Conservation (phyloP, 2,888 invertebrate species). For the Euspilapteryx auroguttella region DNA sequence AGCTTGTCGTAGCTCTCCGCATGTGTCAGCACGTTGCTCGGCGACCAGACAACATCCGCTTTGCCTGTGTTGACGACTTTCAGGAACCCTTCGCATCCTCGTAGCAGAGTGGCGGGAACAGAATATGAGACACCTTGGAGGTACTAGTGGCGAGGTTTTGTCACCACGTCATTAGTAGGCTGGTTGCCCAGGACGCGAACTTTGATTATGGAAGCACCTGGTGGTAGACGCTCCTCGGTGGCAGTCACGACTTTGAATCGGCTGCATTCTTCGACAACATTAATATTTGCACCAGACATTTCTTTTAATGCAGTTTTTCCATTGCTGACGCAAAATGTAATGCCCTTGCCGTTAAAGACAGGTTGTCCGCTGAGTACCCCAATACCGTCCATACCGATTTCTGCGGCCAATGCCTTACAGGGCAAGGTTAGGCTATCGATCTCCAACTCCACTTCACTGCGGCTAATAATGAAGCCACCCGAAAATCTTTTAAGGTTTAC, state of each 20-base stretch:
- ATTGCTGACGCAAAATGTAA: constrained; percentile 1
- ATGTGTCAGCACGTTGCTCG: constrained; percentile 2
- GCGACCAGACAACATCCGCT: background rate
- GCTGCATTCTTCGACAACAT: constrained; percentile 1
- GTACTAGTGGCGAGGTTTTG: constrained; percentile 1
- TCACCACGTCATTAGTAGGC: constrained; percentile 1
- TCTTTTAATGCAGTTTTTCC: background rate
- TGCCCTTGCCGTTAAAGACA: constrained; percentile 1
- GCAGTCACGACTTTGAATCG: constrained; percentile 1
- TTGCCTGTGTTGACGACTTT: constrained; percentile 2
- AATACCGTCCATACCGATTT: constrained; percentile 1
- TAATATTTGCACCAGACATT: too few relatives aligned
- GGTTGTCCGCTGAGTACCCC: constrained; percentile 2
- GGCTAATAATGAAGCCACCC: constrained; percentile 1
- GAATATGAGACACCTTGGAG: constrained; percentile 1
- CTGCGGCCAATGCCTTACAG: constrained; percentile 1
- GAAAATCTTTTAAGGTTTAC: constrained; percentile 1
- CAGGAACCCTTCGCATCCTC: constrained; percentile 1
- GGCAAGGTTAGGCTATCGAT: constrained; percentile 1
- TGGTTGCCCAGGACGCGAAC: constrained; percentile 1
- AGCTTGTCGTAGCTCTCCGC: background rate
- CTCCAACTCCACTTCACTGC: constrained; percentile 1
- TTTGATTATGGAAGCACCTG: background rate
- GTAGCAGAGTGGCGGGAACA: constrained; percentile 1
- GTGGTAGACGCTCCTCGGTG: background rate